Base-by-base conservation (phyloP, 30 jellyfish, hydroid and myxozoan species). In the Turritopsis dohrnii region DNA sequence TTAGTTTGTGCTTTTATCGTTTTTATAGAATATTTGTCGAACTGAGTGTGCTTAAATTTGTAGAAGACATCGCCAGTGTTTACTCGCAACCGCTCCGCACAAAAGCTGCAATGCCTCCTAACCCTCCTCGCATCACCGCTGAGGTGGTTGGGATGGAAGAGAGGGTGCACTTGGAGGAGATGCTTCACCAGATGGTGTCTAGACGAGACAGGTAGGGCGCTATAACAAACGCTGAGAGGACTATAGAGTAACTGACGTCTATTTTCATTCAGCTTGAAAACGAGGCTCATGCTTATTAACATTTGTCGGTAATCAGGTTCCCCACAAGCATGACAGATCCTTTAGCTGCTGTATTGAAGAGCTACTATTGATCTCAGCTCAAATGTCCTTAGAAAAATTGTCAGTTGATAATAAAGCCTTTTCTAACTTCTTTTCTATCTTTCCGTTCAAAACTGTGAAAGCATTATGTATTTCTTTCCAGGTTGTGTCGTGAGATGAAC, bases 41-140 rank as follows among this genome's bases (percentile, higher is more conserved):
- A 69, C 31, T 69, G 41, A 27, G 28, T 41, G 60, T 41, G 76
- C 7, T 66, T 66, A 17, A 66, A 66, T 3, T 66, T n/a, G 19
- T 52, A 82, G 90, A 74, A 18, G 90, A 84, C 53, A 73, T 89
- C 66, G 65, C 73, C 16, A 72, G 83, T 23, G 28, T 84, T 53
- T 84, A 24, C 71, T 76, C 90, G 3, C 60, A 30, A 28, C 90
- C 90, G 1, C 54, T 85, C 16, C 84, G 92, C 21, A 85, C 92
- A 24, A 85, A 85, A 31, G 84, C 92, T n/a, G 89, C 92, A 4
- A 77, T 54, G 52, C 92, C 92, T 4, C 89, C 92, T 26, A 85
- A 77, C 29, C 92, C 92, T 5, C 92, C 92, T 1, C 28, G 31
- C 1, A 77, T 85, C 90, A 79, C 53, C 16, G 90, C 92, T 16